phyloP scores from a whole-genome alignment of 2,797 vertebrate species.

The Pseudomugil gertrudae region DNA sequence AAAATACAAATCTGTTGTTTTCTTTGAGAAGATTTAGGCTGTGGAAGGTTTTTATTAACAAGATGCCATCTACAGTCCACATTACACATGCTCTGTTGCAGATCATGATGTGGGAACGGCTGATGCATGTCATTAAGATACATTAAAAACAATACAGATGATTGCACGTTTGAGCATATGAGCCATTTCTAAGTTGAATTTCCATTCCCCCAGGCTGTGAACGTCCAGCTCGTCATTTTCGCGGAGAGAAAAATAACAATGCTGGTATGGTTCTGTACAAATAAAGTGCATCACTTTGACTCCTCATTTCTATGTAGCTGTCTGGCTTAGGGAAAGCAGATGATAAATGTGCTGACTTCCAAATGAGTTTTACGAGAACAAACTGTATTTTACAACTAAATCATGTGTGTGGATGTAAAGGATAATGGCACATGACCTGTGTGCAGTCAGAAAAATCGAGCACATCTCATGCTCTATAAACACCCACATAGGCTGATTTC shows the following conservation, averaged over 20 bases:
- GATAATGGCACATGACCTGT: slow-evolving; percentile 33
- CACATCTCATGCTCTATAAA: slow-evolving; percentile 20
- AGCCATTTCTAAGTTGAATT: slow-evolving; percentile 63
- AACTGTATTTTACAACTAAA: slow-evolving; percentile 62
- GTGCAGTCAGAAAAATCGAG: slow-evolving; percentile 29
- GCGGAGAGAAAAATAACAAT: slow-evolving; percentile 58
- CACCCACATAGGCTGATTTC: slow-evolving; percentile 14
- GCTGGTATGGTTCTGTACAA: slow-evolving; percentile 37
- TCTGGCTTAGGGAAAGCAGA: slow-evolving; percentile 44
- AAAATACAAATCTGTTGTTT: slow-evolving; percentile 50
- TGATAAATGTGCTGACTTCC: slow-evolving; percentile 66
- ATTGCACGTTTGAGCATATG: slow-evolving; percentile 55
- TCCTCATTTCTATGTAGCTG: slow-evolving; percentile 65
- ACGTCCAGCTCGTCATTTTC: slow-evolving; percentile 60
- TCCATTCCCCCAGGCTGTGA: slow-evolving; percentile 59
- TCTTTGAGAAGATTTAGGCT: slow-evolving; percentile 34
- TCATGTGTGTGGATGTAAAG: slow-evolving; percentile 51
- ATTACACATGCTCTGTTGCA: slow-evolving; percentile 47
- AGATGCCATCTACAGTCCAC: slow-evolving; percentile 44
- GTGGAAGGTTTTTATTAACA: slow-evolving; percentile 46
- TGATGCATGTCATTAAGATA: slow-evolving; percentile 56
- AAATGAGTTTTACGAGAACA: slow-evolving; percentile 65
- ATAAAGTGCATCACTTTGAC: slow-evolving; percentile 64
- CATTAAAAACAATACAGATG: slow-evolving; percentile 46
- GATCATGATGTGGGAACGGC: slow-evolving; percentile 35